phyloP scores from a whole-genome alignment of 2,888 invertebrate species.

The Odontothrips loti region DNA sequence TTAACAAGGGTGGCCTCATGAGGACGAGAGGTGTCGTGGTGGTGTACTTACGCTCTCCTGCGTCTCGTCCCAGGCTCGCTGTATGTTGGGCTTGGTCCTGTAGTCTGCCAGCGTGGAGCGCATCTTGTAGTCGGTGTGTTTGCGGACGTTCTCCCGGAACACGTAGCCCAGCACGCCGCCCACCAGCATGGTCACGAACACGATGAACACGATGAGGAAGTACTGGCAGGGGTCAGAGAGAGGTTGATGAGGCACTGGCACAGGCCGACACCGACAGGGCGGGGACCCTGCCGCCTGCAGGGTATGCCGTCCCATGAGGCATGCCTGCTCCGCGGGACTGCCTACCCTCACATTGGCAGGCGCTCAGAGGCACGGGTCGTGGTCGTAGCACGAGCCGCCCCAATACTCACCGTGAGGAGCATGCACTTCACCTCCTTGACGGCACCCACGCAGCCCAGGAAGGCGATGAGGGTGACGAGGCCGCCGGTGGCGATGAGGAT shows the following conservation, averaged over 20 bases:
- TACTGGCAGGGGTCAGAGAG: slow-evolving; percentile 59
- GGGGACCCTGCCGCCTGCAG: too few relatives aligned
- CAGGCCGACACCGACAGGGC: too few relatives aligned
- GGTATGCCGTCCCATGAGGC: too few relatives aligned
- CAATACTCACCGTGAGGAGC: slow-evolving; percentile 78
- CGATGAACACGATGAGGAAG: slow-evolving; percentile 80
- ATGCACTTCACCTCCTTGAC: slow-evolving; percentile 90
- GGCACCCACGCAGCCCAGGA: slow-evolving; percentile 91
- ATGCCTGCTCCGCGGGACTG: too few relatives aligned
- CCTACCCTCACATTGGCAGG: too few relatives aligned
- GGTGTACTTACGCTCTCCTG: slow-evolving; percentile 58
- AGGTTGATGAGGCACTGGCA: not conserved
- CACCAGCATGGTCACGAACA: slow-evolving; percentile 85
- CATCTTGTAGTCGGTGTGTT: slow-evolving; percentile 74
- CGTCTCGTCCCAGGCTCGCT: slow-evolving; percentile 82
- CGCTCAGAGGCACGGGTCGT: not conserved
- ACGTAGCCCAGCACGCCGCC: slow-evolving; percentile 89
- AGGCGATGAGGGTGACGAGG: slow-evolving; percentile 74
- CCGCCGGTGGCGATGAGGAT: slow-evolving; percentile 79
- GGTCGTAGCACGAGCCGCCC: too few relatives aligned
- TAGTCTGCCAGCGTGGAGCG: slow-evolving; percentile 69
- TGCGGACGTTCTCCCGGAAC: slow-evolving; percentile 76
- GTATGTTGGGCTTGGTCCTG: slow-evolving; percentile 63
- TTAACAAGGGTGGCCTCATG: too few relatives aligned
- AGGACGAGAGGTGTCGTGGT: too few relatives aligned